These are phyloP conservation scores for Ischnura elegans DNA, from an alignment of 2,888 invertebrate genomes.

Conservation along the genomic window DNA sequence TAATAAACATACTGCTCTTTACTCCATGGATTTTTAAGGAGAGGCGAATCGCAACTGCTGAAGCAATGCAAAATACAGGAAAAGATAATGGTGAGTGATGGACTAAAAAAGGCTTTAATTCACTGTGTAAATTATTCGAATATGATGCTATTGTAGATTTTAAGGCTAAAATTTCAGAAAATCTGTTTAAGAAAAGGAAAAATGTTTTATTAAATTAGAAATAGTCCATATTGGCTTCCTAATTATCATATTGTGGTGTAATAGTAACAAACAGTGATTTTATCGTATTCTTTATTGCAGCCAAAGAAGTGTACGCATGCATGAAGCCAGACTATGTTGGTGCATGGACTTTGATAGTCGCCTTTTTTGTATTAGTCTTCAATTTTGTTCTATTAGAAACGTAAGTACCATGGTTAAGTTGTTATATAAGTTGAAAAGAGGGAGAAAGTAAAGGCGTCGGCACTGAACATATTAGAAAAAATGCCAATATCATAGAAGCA, in stretches of 20 bases:
- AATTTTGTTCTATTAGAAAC: conserved; percentile 94
- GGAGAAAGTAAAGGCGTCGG: no score
- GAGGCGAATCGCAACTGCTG: conserved; percentile 87
- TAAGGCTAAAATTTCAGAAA: no score
- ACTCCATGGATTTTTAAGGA: conserved; percentile 88
- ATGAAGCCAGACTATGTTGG: conserved; percentile 87
- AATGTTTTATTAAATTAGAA: background rate
- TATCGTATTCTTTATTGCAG: conserved; percentile 78
- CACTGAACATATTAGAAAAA: no score
- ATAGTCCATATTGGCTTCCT: background rate
- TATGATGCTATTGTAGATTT: no score
- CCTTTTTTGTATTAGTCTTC: conserved; percentile 91
- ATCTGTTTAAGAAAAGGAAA: background rate
- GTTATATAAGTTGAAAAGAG: background rate
- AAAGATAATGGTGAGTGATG: conserved; percentile 81
- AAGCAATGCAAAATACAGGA: conserved; percentile 88
- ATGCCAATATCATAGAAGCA: no score
- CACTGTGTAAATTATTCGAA: conserved; percentile 47
- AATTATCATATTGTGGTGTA: background rate
- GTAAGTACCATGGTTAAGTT: conserved; percentile 76
- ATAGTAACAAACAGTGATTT: no score
- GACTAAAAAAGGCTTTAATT: conserved; percentile 61
- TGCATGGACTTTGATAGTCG: conserved; percentile 88
- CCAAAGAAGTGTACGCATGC: conserved; percentile 86
- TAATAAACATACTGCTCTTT: conserved; percentile 86